A percentile compares a stretch with the other conserved stretches of the same genome.
phyloP scores from a whole-genome alignment of 1,140 invertebrate species.

The Drosophila carrolli region DNA sequence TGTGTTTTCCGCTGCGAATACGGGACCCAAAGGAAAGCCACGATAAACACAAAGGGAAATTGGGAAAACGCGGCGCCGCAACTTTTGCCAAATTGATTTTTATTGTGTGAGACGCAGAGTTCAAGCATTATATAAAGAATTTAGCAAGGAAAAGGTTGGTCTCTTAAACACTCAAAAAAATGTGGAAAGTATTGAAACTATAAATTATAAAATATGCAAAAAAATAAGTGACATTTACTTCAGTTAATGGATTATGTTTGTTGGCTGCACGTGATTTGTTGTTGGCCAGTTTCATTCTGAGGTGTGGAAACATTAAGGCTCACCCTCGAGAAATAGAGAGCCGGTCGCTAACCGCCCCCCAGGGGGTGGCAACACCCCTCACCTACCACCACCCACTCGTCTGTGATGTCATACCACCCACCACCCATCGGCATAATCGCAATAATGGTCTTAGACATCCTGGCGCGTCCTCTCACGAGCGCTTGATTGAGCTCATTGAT shows the following conservation, averaged over 20 bases:
- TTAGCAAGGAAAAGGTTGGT: slow-evolving; percentile 28
- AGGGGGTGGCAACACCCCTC: slow-evolving; percentile 17
- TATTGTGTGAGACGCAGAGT: slow-evolving; percentile 63
- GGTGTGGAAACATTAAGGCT: slow-evolving; percentile 23
- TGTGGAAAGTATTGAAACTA: slow-evolving; percentile 1
- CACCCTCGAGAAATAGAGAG: slow-evolving; percentile 49
- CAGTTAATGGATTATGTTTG: slow-evolving; percentile 7
- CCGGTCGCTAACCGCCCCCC: slow-evolving; percentile 57
- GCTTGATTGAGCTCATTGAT: slow-evolving; percentile 32
- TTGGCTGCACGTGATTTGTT: slow-evolving; percentile 67
- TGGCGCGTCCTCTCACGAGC: slow-evolving; percentile 47
- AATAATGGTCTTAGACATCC: slow-evolving; percentile 73
- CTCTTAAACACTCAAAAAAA: not conserved
- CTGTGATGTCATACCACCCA: slow-evolving; percentile 6
- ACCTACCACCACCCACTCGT: slow-evolving; percentile 3
- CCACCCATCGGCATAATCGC: slow-evolving; percentile 57
- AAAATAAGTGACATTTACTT: slow-evolving; percentile 1
- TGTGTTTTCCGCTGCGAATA: slow-evolving; percentile 32
- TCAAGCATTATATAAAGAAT: slow-evolving; percentile 51
- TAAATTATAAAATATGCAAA: not conserved
- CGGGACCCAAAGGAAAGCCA: slow-evolving; percentile 29
- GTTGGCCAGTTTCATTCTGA: slow-evolving; percentile 43
- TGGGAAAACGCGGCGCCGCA: slow-evolving; percentile 51
- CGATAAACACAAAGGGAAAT: slow-evolving; percentile 56
- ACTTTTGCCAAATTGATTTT: slow-evolving; percentile 78